Conservation (phyloP, 2,888 invertebrate species). For the Troides aeacus region DNA sequence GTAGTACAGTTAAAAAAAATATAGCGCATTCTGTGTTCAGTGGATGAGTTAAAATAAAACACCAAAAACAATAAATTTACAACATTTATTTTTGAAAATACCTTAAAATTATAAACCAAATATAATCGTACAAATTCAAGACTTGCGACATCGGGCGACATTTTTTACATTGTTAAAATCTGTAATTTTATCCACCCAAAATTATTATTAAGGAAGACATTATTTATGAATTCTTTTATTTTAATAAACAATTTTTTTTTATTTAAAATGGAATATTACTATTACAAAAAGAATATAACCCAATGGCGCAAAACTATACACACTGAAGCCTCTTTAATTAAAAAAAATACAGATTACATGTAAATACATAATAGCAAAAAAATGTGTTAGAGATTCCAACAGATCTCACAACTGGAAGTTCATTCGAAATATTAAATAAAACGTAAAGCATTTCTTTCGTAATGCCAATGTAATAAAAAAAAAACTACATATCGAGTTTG, state of each 20-base stretch:
- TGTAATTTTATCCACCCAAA: background rate
- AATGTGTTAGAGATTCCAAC: slow-evolving; percentile 17
- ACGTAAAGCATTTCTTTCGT: too few relatives aligned
- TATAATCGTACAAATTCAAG: slow-evolving; percentile 10
- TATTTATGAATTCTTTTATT: too few relatives aligned
- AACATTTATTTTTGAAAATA: slow-evolving; percentile 24
- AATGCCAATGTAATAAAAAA: too few relatives aligned
- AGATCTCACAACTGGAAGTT: slow-evolving; percentile 8
- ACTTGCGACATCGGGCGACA: slow-evolving; percentile 12
- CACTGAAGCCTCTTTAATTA: slow-evolving; percentile 16
- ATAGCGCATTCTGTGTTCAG: too few relatives aligned
- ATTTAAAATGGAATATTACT: background rate
- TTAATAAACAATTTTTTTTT: background rate
- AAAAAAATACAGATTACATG: background rate
- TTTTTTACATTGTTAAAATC: background rate
- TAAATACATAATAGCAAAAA: too few relatives aligned
- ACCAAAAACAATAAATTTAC: slow-evolving; percentile 20
- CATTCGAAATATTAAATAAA: too few relatives aligned
- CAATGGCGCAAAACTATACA: slow-evolving; percentile 10
- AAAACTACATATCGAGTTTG: too few relatives aligned
- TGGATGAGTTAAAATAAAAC: background rate
- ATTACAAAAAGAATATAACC: background rate
- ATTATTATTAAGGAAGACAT: slow-evolving; percentile 20
- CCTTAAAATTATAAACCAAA: slow-evolving; percentile 19
- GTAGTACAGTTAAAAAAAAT: too few relatives aligned